Conservation (phyloP, 1,140 invertebrate species). For the Drusus annulatus region DNA sequence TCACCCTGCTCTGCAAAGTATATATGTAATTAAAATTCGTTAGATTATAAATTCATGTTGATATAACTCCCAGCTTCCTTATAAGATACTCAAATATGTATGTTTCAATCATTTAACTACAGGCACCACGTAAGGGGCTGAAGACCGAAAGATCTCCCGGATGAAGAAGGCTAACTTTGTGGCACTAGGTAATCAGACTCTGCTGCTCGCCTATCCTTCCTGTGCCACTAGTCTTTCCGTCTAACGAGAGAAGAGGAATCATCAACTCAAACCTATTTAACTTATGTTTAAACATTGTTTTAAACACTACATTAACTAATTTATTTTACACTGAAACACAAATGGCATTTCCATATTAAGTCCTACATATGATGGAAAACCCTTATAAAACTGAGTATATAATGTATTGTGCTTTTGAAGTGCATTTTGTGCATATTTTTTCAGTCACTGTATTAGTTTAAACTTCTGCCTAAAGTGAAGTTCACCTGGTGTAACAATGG, state of each 20-base stretch:
- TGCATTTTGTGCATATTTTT: slow-evolving; percentile 47
- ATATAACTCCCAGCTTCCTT: slow-evolving; percentile 31
- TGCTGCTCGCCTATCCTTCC: too few species aligned
- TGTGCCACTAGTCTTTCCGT: too few species aligned
- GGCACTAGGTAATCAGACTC: too few species aligned
- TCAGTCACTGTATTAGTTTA: slow-evolving; percentile 38
- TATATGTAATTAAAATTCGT: slow-evolving; percentile 40
- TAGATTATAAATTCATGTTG: slow-evolving; percentile 48
- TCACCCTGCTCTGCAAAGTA: slow-evolving; percentile 55
- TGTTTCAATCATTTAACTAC: slow-evolving; percentile 24
- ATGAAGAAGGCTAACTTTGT: background rate
- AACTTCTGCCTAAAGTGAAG: slow-evolving; percentile 5
- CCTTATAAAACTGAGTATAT: background rate
- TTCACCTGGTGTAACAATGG: background rate
- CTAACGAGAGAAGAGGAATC: too few species aligned
- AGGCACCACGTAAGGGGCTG: slow-evolving; percentile 3
- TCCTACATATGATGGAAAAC: slow-evolving; percentile 1
- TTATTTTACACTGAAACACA: slow-evolving; percentile 36
- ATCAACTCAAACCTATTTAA: background rate
- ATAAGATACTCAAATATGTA: slow-evolving; percentile 12
- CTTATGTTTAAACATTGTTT: slow-evolving; percentile 23
- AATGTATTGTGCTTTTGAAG: slow-evolving; percentile 20
- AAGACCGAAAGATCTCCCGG: background rate
- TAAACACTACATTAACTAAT: slow-evolving; percentile 1
- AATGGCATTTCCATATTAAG: slow-evolving; percentile 13